phyloP scores from a whole-genome alignment of 2,888 invertebrate species.

The Gibbula magus region DNA sequence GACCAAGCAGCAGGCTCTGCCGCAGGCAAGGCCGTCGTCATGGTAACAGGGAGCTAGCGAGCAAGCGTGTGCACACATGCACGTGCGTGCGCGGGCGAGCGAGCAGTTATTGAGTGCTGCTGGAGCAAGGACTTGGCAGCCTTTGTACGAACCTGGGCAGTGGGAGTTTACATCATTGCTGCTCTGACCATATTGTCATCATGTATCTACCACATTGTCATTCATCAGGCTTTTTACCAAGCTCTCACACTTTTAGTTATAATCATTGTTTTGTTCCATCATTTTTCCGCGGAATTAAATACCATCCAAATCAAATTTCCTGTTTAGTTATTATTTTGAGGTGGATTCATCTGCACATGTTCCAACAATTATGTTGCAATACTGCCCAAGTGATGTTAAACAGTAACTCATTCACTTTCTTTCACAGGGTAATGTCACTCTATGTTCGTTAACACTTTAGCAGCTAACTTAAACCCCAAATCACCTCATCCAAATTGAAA shows the following conservation, averaged over 20 bases:
- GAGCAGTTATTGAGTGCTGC: too few relatives aligned
- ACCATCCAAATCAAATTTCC: background rate
- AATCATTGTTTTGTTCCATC: conserved; percentile 15
- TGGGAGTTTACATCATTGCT: background rate
- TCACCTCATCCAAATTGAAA: too few relatives aligned
- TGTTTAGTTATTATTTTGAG: background rate
- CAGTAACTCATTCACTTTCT: too few relatives aligned
- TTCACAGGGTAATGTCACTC: too few relatives aligned
- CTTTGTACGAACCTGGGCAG: conserved; percentile 7
- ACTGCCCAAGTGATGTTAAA: too few relatives aligned
- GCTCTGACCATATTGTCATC: conserved; percentile 10
- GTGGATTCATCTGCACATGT: too few relatives aligned
- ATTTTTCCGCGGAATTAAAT: conserved; percentile 20
- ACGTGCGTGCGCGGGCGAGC: too few relatives aligned
- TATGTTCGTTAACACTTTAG: too few relatives aligned
- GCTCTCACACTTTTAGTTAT: conserved; percentile 22
- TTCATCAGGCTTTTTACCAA: conserved; percentile 23
- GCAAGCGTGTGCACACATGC: background rate
- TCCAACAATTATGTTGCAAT: too few relatives aligned
- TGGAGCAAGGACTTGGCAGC: too few relatives aligned
- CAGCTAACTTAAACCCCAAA: too few relatives aligned
- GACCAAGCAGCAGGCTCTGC: conserved; percentile 10
- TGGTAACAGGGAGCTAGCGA: background rate
- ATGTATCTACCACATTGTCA: conserved; percentile 19
- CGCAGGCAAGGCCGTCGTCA: background rate